Conservation (phyloP, 2,113 vertebrate species). For the Athene noctua region DNA sequence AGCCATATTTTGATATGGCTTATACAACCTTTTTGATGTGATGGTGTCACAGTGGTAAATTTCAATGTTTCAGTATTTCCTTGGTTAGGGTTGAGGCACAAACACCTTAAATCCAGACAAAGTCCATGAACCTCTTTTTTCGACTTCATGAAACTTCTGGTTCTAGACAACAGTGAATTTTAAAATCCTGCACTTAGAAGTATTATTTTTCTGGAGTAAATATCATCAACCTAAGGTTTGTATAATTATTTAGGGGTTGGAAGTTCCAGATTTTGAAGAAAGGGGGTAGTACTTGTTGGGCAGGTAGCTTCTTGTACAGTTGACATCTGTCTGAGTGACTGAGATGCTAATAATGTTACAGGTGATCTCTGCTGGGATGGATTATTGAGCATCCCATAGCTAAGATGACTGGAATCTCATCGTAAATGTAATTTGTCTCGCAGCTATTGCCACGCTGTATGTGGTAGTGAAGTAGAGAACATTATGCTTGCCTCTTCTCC, state of each 20-base stretch:
- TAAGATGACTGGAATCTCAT: neutral
- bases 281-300: neutral
- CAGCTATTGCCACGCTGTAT: neutral
- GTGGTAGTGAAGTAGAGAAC: neutral
- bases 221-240: neutral
- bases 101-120: neutral
- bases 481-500: neutral
- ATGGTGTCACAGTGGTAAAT: neutral
- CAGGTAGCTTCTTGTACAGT: neutral
- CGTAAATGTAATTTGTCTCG: neutral
- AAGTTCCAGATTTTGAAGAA: neutral
- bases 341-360: neutral
- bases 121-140: neutral
- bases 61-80: neutral
- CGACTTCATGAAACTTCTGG: neutral
- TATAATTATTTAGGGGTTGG: neutral
- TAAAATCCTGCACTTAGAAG: neutral
- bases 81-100: neutral
- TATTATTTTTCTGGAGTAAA: neutral
- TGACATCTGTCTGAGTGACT: neutral
- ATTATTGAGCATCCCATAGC: neutral
- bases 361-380: slow-evolving; percentile 2
- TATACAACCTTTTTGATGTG: neutral
- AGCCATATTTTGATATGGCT: neutral
- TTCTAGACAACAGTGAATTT: neutral